Base-by-base conservation (phyloP, 2,888 invertebrate genomes). In the Coecobrya sp. region DNA sequence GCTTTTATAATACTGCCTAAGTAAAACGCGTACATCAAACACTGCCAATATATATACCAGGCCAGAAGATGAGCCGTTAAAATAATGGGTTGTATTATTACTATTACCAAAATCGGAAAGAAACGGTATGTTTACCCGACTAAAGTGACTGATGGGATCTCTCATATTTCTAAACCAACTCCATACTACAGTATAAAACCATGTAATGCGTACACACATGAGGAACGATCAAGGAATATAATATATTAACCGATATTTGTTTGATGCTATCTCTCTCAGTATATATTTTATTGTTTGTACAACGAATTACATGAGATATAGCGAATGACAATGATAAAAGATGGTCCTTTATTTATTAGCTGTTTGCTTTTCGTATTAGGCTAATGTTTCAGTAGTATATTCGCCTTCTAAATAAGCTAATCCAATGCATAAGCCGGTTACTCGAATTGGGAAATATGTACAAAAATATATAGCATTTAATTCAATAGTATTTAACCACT, bases 301-400 rank as follows among this genome's bases (percentile, higher is more conserved):
- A 82, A 82, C 10, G 25, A 82, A 79, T 49, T 79, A 79, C 49
- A 27, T 13, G 8, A 76, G 13, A 45, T 25, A 52, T 13, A 7
- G 52, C 2, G 16, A 25, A 30, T 16, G 59, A 36, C 30, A 81
- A 79, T 59, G n/a, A 81, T 36, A 55, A 19, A 27, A 59, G 36
- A 59, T 82, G 19, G 27, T 82, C 19, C 36, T 82, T 59, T 55
- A 59, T 82, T 59, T 55, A 59, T 82, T 82, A 59, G 36, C n/a
- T 59, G n/a, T 59, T 59, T 55, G 19, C 19, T 11, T 42, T 62
- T 62, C n/a, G 19, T 36, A 27, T 8, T 79, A 79, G 55, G 52
- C 52, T 79, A 52, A 79, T 79, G 73, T 13, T 76, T 2, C 45
- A 45, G 42, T 76, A 45, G 19, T 76, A 10, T 10, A 22, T 76